These are phyloP conservation scores for Eriocheir sinensis DNA, from an alignment of 1,140 invertebrate species.

Conservation along the genomic window DNA sequence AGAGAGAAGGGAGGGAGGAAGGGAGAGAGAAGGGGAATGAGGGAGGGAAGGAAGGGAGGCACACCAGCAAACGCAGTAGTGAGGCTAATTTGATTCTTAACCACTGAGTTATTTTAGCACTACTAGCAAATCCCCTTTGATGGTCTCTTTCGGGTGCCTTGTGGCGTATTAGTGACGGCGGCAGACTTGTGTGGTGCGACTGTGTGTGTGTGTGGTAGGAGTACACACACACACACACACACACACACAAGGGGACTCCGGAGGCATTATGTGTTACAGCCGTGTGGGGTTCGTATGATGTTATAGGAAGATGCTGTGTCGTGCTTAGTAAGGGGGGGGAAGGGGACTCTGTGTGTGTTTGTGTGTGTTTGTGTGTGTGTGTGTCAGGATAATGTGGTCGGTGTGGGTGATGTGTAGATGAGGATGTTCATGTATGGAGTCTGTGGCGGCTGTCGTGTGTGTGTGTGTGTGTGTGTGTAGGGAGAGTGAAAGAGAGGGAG, in stretches of 20 bases:
- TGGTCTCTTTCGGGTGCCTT: constrained; percentile 35
- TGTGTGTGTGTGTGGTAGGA: constrained; percentile 53
- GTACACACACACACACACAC: constrained; percentile 22
- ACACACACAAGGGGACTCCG: not conserved
- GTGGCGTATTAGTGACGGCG: constrained; percentile 10
- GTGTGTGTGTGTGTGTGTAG: not conserved
- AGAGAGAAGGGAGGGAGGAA: not conserved
- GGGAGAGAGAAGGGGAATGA: not conserved
- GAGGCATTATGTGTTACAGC: not conserved
- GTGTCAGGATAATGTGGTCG: not conserved
- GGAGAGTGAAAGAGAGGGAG: no score
- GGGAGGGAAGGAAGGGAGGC: not conserved
- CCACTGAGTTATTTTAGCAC: constrained; percentile 47
- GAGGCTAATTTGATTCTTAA: constrained; percentile 44
- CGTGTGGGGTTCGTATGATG: not conserved
- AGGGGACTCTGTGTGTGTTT: constrained; percentile 13
- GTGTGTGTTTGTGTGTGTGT: constrained; percentile 42
- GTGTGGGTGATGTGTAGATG: not conserved
- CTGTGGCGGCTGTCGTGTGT: not conserved
- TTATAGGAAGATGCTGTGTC: not conserved
- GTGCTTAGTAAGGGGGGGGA: not conserved
- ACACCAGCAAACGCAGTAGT: not conserved
- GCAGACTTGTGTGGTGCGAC: not conserved
- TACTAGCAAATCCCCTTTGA: constrained; percentile 48
- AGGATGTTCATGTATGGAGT: not conserved